phyloP scores from a whole-genome alignment of 2,888 invertebrate genomes.

The Fragum sueziense region DNA sequence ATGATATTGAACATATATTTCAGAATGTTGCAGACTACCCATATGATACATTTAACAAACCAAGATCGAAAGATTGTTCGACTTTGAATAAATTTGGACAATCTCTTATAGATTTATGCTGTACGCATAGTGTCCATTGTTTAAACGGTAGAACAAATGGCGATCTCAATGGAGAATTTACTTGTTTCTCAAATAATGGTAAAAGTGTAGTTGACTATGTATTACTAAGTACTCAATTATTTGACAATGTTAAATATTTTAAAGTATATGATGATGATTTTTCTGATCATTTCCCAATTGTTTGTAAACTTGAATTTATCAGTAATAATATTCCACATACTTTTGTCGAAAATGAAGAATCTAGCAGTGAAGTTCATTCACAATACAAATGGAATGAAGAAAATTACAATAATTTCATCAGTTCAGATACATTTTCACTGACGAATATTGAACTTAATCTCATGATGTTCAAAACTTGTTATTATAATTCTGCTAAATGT shows the following conservation, averaged over 20 bases:
- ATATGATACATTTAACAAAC: neutral
- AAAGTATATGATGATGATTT: neutral
- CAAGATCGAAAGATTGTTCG: slow-evolving; percentile 1
- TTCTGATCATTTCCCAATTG: slow-evolving; percentile 16
- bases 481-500: too few species aligned
- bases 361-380: neutral
- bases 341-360: neutral
- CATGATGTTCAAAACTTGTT: neutral
- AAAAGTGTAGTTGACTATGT: slow-evolving; percentile 16
- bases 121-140: neutral
- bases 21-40: slow-evolving; percentile 1
- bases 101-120: slow-evolving; percentile 11
- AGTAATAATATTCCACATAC: neutral
- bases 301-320: slow-evolving; percentile 3
- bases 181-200: slow-evolving; percentile 11
- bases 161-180: too few species aligned
- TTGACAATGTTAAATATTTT: neutral
- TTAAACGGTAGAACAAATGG: too few species aligned
- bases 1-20: slow-evolving; percentile 13
- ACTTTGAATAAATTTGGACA: slow-evolving; percentile 1
- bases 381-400: neutral
- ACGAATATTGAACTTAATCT: slow-evolving; percentile 1
- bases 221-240: neutral
- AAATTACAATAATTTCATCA: neutral
- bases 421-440: neutral